Evolutionary conservation across 2,113 vertebrate species (phyloP), one percentile per base, ranked within the genome.

Genomic region (Chamaea fasciata): DNA sequence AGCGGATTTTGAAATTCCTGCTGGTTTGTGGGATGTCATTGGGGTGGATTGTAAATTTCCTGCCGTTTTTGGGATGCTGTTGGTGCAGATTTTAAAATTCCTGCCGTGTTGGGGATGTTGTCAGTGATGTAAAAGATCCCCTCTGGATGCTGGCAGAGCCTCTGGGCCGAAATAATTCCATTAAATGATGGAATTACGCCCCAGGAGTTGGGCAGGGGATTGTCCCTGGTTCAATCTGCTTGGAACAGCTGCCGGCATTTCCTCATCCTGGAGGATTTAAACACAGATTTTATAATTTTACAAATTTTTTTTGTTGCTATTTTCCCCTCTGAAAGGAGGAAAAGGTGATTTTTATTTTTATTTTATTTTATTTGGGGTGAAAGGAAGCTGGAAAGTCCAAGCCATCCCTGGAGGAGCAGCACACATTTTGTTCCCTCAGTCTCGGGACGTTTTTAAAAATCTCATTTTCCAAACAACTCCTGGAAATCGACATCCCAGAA

Each of bases 401-500:
- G 5, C 9, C 37, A 3, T 8, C 33, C 30, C 57, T 18, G 13
- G 52, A 5, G n/a, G 37, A 39, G 37, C 37, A 49, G 92, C 46
- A n/a, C 16, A 30, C 37, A n/a, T n/a, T 75, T 70, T 82, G 41
- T 90, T 84, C 94, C 67, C 0, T 75, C 21, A 20, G n/a, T 39
- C 4, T 27, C 42, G 50, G 84, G 33, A 3, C 64, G 3, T 19
- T 31, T 81, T 35, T 9, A 8, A 46, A 46, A 70, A 80, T 31
- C 33, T 22, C 3, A 37, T 88, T 94, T 96, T 96, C 95, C 92
- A 71, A 82, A 78, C 62, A 50, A n/a, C 83, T 93, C 39, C 62
- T 68, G 91, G 91, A 93, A 94, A 67, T 5, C 68, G 91, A 89
- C 89, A 82, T 67, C 85, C 76, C 76, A 6, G 13, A 63, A 83